These are phyloP conservation scores for Periphyllus acericola DNA, from an alignment of 2,888 invertebrate genomes.

Conservation along the genomic window DNA sequence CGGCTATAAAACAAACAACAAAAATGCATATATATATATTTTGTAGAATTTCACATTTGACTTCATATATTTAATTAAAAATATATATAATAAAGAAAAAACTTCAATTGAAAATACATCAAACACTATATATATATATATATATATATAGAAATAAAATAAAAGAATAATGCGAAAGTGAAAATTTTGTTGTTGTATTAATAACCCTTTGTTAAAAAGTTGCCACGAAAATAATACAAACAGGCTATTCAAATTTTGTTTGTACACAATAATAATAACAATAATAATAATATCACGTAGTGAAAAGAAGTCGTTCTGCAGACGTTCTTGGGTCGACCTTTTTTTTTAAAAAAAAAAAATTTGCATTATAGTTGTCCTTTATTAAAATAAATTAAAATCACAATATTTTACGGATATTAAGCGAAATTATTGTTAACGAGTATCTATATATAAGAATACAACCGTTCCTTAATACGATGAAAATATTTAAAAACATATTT, in stretches of 20 bases:
- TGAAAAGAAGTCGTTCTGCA: not conserved
- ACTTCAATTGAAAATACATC: conserved; percentile 22
- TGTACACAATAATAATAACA: not conserved
- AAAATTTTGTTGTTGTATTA: not conserved
- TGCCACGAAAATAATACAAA: not conserved
- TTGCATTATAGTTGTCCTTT: not conserved
- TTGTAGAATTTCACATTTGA: conserved; percentile 4
- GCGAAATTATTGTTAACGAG: not conserved
- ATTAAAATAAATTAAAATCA: not conserved
- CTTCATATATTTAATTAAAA: conserved; percentile 28
- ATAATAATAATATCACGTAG: not conserved
- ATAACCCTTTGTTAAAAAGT: conserved; percentile 3
- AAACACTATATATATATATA: too few relatives aligned
- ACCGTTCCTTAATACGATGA: not conserved
- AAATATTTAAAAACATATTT: not conserved
- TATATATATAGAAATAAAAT: conserved; percentile 5
- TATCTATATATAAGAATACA: not conserved
- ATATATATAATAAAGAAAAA: conserved; percentile 2
- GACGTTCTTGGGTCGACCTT: not conserved
- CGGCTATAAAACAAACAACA: not conserved
- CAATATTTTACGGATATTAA: not conserved
- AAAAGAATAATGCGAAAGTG: not conserved
- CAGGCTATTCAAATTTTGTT: not conserved
- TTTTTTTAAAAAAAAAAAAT: not conserved
- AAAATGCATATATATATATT: not conserved